phyloP scores from a whole-genome alignment of 2,888 invertebrate species.

The Platycheirus rosarum region DNA sequence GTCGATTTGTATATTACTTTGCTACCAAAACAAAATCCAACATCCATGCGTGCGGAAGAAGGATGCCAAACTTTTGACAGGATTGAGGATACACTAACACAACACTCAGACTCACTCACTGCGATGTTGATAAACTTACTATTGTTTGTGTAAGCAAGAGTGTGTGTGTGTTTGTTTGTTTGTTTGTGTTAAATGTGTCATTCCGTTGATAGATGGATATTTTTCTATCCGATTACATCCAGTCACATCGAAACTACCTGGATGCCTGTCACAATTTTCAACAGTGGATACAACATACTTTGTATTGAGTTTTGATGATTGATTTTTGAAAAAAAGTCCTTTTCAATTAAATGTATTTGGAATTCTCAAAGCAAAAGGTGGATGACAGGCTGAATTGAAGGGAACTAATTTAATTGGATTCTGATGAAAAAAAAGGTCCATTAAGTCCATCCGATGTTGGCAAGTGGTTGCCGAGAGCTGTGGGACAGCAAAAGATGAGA shows the following conservation, averaged over 20 bases:
- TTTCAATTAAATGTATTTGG: constrained; percentile 47
- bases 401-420: constrained; percentile 19
- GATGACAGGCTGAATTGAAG: constrained; percentile 16
- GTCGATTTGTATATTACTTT: not conserved
- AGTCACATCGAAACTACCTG: constrained; percentile 2
- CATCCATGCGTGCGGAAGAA: constrained; percentile 24
- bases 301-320: constrained; percentile 44
- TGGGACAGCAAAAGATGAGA: too few species aligned
- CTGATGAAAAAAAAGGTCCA: constrained; percentile 14
- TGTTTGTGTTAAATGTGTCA: constrained; percentile 10
- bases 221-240: constrained; percentile 30
- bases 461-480: too few species aligned
- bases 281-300: constrained; percentile 13
- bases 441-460: too few species aligned
- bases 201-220: constrained; percentile 25
- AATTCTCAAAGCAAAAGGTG: not conserved
- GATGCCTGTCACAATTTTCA: constrained; percentile 7
- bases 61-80: constrained; percentile 34
- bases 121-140: constrained; percentile 5
- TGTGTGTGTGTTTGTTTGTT: not conserved
- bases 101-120: not conserved
- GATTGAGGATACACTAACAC: too few species aligned
- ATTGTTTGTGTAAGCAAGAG: too few species aligned
- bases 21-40: not conserved
- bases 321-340: constrained; percentile 40